Base-by-base conservation (phyloP, 1,140 invertebrate genomes). In the Ephestia elutella region DNA sequence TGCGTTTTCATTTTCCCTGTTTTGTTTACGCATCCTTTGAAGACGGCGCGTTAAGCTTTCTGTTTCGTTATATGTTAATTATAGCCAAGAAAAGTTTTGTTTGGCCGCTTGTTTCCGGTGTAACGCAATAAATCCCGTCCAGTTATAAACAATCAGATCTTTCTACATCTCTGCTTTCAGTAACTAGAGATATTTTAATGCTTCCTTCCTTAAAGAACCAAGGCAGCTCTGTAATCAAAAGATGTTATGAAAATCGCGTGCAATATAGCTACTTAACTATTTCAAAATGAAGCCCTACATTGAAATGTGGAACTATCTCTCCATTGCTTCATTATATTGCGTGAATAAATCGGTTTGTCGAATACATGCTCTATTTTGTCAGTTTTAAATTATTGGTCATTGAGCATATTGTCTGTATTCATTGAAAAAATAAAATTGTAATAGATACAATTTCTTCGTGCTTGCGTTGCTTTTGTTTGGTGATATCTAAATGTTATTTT, bases 51-150 rank as follows among this genome's bases (percentile, higher is more conserved):
- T 66, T 62, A 57, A 66, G 38, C 13, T 44, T 51, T 62, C 49
- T 63, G 62, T 63, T 59, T 59, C 10, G 32, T 49, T 60, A 66
- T 66, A 65, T 77, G 66, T 71, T 80, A 80, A 80, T 78, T 73
- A 80, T 75, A 77, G 67, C 57, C 48, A 55, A 44, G 60, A 59
- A 66, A 59, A 62, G 49, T 58, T 54, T 49, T 73, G 78, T 80
- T 77, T 77, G 73, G 69, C 68, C 64, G 56, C 63, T 68, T 66
- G 70, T 32, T 75, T 78, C 78, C 78, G 78, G 71, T 65, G 65
- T 58, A 64, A 60, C 49, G 69, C 66, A 62, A 70, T 78, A 76
- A 76, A 75, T 78, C 68, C 63, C 56, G 51, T 19, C 57, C 18
- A 67, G 61, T 57, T 66, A 65, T 73, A 73, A 76, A 74, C 70